A percentile compares a stretch with the other conserved stretches of the same genome.
Evolutionary conservation across 2,888 invertebrate species (phyloP).

Genomic region (Operophtera brumata): DNA sequence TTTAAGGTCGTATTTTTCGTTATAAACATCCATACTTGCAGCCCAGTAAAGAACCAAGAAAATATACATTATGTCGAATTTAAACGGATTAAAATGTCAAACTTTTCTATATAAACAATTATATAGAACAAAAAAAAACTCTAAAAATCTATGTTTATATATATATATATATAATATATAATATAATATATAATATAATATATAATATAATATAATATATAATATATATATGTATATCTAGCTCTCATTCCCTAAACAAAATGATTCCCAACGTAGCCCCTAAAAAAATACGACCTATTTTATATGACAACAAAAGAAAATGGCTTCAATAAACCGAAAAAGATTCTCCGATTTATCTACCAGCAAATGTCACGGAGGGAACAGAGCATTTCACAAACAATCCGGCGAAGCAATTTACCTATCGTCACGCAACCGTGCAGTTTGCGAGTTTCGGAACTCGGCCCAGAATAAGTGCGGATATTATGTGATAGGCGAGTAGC

Average conservation of each 20-base stretch:
- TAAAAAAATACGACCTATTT: constrained; percentile 8
- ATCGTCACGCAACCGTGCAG: constrained; percentile 52
- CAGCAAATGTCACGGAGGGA: constrained; percentile 30
- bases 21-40: too few species aligned
- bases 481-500: not conserved
- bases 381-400: constrained; percentile 25
- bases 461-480: constrained; percentile 22
- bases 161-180: too few species aligned
- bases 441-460: constrained; percentile 34
- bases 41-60: too few species aligned
- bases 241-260: not conserved
- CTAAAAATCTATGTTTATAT: too few species aligned
- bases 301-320: constrained; percentile 18
- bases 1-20: too few species aligned
- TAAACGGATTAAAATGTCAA: too few species aligned
- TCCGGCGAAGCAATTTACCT: constrained; percentile 29
- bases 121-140: too few species aligned
- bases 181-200: too few species aligned
- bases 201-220: too few species aligned
- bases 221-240: too few species aligned
- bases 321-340: constrained; percentile 22
- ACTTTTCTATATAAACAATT: too few species aligned
- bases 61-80: too few species aligned
- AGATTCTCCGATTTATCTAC: constrained; percentile 27
- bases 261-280: constrained; percentile 2